Base-by-base conservation (phyloP, 2,113 vertebrate species). In the Hippopotamus amphibius region DNA sequence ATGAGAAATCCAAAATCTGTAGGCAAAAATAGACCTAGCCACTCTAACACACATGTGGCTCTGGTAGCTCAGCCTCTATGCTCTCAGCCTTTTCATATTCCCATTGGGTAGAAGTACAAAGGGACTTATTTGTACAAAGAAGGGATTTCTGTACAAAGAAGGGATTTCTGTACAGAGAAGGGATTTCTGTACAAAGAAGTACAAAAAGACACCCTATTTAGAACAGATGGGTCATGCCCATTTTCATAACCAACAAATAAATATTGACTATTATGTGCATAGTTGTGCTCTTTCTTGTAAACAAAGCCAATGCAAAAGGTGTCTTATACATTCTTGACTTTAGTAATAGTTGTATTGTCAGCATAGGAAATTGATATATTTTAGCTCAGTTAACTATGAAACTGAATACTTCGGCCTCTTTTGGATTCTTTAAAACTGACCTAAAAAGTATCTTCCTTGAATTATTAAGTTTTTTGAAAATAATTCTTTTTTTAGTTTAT, bases 1-100 rank as follows among this genome's bases (percentile, higher is more conserved):
- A 59, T 65, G n/a, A 95, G 43, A 95, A 97, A 95, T 37, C 26
- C 26, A 92, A 92, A 43, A 83, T 68, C 87, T 95, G 8, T 46
- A 74, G 28, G 48, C 48, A 92, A 86, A 89, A 87, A 83, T 69
- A 94, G 81, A 93, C 33, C 41, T 66, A 65, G 46, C 33, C 28
- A 61, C 37, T 77, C 46, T 87, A 76, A 82, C 43, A 88, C 50
- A 89, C 17, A 43, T 7, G 43, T 94, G 69, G 90, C 41, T 59
- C 81, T 69, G 26, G 41, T 41, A 86, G 24, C 13, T 48, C 50
- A 65, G 1, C 33, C 68, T 87, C 72, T 74, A 69, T 10, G 14
- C 50, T 92, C 22, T 63, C 5, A 61, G 17, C 46, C 26, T 46
- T 41, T 83, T 80, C 41, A 6, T 57, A 46, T 37, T 87, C 9